Percentiles rank a stretch among this genome's conserved stretches.
Evolutionary conservation across 1,140 invertebrate genomes (phyloP).

Genomic region (Drosophila gunungcola): DNA sequence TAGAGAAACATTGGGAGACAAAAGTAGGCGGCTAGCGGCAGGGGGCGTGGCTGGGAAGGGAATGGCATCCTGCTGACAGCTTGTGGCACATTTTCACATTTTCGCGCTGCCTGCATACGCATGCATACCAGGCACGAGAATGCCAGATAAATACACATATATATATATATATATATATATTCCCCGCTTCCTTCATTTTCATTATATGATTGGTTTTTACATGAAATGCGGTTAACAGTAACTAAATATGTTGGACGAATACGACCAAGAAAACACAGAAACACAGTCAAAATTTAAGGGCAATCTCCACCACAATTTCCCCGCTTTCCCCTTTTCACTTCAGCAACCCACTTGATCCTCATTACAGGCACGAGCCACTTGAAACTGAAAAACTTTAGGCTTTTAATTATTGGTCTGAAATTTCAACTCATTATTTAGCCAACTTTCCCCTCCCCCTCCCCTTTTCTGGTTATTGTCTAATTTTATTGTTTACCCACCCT

Average conservation of each 20-base stretch:
- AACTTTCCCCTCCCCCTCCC: neutral
- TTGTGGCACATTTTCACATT: constrained; percentile 18
- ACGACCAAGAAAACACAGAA: neutral
- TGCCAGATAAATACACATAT: constrained; percentile 10
- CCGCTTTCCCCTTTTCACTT: too few species aligned
- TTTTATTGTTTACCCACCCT: constrained; percentile 2
- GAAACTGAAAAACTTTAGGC: constrained; percentile 15
- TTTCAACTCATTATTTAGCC: constrained; percentile 26
- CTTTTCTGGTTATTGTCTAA: neutral
- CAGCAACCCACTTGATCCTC: neutral
- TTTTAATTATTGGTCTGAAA: constrained; percentile 36
- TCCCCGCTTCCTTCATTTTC: neutral
- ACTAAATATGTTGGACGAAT: neutral
- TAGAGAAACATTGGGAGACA: neutral
- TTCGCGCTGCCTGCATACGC: neutral
- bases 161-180: neutral
- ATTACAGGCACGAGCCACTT: neutral
- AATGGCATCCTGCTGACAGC: constrained; percentile 28
- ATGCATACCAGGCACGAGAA: constrained; percentile 6
- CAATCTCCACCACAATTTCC: neutral
- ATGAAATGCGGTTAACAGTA: constrained; percentile 3
- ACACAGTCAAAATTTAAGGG: neutral
- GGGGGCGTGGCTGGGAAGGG: neutral
- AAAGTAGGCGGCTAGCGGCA: neutral
- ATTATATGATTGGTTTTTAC: constrained; percentile 18